phyloP scores from a whole-genome alignment of 2,113 vertebrate species.

The Campylomormyrus tamandua region DNA sequence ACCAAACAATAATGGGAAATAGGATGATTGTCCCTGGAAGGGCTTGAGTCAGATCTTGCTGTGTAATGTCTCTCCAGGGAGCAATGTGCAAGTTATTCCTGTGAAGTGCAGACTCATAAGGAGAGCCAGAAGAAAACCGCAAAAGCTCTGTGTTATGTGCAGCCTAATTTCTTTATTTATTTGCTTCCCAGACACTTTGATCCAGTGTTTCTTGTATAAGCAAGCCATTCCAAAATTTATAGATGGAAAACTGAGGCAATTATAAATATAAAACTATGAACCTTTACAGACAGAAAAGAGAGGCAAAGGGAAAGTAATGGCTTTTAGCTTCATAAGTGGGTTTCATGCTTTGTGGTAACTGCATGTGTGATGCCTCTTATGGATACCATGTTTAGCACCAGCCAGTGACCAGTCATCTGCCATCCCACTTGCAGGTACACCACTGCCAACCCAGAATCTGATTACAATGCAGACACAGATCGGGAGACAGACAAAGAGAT shows the following conservation, averaged over 20 bases:
- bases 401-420: neutral
- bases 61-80: neutral
- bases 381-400: neutral
- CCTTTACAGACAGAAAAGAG: neutral
- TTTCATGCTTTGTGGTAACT: neutral
- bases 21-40: neutral
- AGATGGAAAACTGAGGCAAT: neutral
- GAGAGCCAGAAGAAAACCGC: neutral
- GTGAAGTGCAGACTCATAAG: neutral
- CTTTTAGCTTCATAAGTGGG: neutral
- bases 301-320: neutral
- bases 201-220: neutral
- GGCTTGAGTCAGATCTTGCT: constrained; percentile 2
- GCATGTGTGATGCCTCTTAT: neutral
- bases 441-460: constrained; percentile 85
- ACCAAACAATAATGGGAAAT: constrained; percentile 24
- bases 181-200: constrained; percentile 3
- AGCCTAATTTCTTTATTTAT: neutral
- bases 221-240: neutral
- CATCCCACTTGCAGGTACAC: constrained; percentile 63
- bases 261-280: neutral
- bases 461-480: constrained; percentile 64
- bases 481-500: constrained; percentile 69
- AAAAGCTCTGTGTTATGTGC: neutral
- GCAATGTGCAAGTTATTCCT: constrained; percentile 1